Evolutionary conservation across 2,888 invertebrate genomes (phyloP).

Genomic region (Elysia crispata): DNA sequence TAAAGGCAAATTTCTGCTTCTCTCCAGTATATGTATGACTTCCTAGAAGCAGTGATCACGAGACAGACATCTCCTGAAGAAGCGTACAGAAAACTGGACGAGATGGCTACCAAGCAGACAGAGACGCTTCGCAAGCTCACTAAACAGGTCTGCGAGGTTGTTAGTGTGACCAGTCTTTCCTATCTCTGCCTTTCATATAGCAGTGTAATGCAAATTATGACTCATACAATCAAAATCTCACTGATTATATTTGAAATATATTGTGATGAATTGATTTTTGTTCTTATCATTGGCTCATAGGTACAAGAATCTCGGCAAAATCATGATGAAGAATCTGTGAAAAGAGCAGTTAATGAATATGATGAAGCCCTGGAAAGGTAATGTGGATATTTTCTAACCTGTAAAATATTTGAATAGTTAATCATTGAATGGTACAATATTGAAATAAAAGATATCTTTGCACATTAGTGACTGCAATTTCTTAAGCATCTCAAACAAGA

Average conservation of each 20-base stretch:
- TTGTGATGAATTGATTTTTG: no score
- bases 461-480: no score
- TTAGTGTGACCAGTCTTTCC: not conserved
- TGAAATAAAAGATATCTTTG: no score
- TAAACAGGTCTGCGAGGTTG: slow-evolving; percentile 83
- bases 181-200: not conserved
- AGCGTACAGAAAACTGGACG: slow-evolving; percentile 93
- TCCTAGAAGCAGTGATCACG: slow-evolving; percentile 96
- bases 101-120: slow-evolving; percentile 92
- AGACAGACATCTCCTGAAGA: slow-evolving; percentile 97
- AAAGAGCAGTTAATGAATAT: slow-evolving; percentile 93
- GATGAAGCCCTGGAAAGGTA: slow-evolving; percentile 89
- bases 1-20: no score
- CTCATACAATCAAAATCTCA: no score
- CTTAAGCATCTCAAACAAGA: no score
- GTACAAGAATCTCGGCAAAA: slow-evolving; percentile 93
- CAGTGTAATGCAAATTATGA: no score
- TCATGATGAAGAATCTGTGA: slow-evolving; percentile 91
- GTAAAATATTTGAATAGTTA: not conserved
- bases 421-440: no score
- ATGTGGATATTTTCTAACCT: not conserved
- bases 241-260: no score
- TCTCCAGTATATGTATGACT: slow-evolving; percentile 92
- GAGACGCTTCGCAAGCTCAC: slow-evolving; percentile 93
- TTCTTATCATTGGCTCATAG: slow-evolving; percentile 52